phyloP scores from a whole-genome alignment of 2,888 invertebrate genomes.

The Diploptera punctata region DNA sequence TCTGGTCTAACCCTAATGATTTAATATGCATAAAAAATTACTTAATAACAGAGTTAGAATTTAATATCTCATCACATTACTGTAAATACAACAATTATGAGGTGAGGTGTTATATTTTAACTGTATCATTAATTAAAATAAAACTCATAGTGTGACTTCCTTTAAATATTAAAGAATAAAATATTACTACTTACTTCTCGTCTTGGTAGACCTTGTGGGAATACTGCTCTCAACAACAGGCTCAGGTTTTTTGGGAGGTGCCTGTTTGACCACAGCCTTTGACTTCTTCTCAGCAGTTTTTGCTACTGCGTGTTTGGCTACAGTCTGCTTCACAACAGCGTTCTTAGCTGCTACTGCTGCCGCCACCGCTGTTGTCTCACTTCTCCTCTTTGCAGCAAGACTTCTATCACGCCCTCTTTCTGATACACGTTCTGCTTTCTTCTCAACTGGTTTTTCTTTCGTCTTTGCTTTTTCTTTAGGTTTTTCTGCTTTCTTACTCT shows the following conservation, averaged over 20 bases:
- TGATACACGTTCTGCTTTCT: constrained; percentile 32
- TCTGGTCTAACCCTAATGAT: no score
- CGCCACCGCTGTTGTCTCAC: constrained; percentile 26
- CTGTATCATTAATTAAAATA: no score
- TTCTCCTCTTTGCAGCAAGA: constrained; percentile 29
- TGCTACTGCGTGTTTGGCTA: constrained; percentile 8
- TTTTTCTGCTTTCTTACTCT: constrained; percentile 36
- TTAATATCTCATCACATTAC: no score
- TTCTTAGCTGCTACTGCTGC: constrained; percentile 26
- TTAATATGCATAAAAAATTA: no score
- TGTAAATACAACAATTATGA: no score
- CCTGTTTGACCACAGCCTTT: constrained; percentile 23
- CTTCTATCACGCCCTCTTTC: constrained; percentile 29
- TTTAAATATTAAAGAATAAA: no score
- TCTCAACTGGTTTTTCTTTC: constrained; percentile 31
- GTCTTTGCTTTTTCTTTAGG: constrained; percentile 37
- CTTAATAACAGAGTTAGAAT: no score
- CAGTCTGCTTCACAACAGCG: constrained; percentile 23
- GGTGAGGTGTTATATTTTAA: no score
- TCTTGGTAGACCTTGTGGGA: constrained; percentile 39
- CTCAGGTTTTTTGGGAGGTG: constrained; percentile 37
- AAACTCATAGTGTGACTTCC: no score
- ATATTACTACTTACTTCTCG: no score
- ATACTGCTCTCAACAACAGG: constrained; percentile 29
- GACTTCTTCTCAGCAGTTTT: constrained; percentile 33